Percentiles rank a stretch among this genome's conserved stretches.
Conservation (phyloP, 2,888 invertebrate genomes). For the Mylabris sibirica region DNA sequence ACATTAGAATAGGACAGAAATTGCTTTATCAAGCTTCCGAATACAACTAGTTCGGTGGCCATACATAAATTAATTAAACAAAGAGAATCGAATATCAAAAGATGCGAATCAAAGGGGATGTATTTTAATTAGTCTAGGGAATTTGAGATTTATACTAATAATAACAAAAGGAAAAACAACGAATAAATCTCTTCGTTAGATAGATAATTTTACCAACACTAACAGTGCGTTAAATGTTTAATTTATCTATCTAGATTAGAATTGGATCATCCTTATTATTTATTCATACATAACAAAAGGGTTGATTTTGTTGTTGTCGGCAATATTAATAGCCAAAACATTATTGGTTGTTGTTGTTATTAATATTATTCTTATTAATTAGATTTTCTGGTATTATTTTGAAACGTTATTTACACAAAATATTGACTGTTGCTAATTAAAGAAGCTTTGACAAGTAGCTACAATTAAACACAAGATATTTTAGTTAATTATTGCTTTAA, state of each 20-base stretch:
- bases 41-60: not conserved
- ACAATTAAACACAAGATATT: not conserved
- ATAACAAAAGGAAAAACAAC: slow-evolving; percentile 7
- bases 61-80: slow-evolving; percentile 10
- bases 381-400: not conserved
- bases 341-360: not conserved
- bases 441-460: not conserved
- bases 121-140: slow-evolving; percentile 6
- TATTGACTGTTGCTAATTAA: not conserved
- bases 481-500: not conserved
- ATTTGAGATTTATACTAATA: not conserved
- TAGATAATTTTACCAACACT: not conserved
- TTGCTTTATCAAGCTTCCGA: not conserved
- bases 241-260: not conserved
- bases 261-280: not conserved
- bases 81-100: slow-evolving; percentile 6
- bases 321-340: not conserved
- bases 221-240: not conserved
- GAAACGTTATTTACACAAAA: not conserved
- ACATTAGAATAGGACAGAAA: not conserved
- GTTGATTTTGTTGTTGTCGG: not conserved
- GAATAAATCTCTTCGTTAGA: not conserved
- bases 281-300: not conserved
- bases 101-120: not conserved
- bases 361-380: not conserved